Percentiles rank a stretch among this genome's conserved stretches.
Conservation (phyloP, 2,888 invertebrate species). For the Patella caerulea region DNA sequence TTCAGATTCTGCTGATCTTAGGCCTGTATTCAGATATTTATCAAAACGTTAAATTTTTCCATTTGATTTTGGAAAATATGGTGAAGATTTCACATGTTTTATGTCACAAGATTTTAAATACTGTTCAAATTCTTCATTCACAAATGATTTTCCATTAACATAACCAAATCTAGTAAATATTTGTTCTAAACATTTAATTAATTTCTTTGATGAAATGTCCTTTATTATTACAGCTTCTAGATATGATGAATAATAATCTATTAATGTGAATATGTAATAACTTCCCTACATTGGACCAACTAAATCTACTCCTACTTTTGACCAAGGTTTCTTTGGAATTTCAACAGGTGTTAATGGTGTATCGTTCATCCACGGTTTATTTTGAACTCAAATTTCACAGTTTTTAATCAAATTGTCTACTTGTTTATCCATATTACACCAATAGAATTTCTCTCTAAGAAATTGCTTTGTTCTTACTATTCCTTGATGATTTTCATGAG, state of each 20-base stretch:
- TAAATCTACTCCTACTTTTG: neutral
- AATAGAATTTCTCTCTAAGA: neutral
- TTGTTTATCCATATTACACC: too few relatives aligned
- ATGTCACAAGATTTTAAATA: neutral
- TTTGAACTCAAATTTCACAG: neutral
- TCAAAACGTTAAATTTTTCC: slow-evolving; percentile 3
- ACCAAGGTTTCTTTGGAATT: neutral
- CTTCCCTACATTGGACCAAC: neutral
- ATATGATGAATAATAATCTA: neutral
- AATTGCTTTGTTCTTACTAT: neutral
- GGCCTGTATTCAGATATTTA: neutral
- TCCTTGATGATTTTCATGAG: neutral
- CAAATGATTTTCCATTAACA: slow-evolving; percentile 2
- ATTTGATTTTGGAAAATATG: neutral
- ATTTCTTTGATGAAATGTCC: slow-evolving; percentile 6
- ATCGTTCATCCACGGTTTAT: neutral
- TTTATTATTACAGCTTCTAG: neutral
- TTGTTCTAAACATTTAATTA: neutral
- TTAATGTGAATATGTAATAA: neutral
- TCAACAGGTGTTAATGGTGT: neutral
- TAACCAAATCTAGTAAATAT: slow-evolving; percentile 4
- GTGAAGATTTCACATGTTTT: neutral
- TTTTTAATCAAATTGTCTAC: neutral
- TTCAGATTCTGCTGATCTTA: neutral
- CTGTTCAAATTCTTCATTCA: neutral